Evolutionary conservation across 2,888 invertebrate species (phyloP), one percentile per base, ranked within the genome.

Genomic region (Quadroppia sp.): DNA sequence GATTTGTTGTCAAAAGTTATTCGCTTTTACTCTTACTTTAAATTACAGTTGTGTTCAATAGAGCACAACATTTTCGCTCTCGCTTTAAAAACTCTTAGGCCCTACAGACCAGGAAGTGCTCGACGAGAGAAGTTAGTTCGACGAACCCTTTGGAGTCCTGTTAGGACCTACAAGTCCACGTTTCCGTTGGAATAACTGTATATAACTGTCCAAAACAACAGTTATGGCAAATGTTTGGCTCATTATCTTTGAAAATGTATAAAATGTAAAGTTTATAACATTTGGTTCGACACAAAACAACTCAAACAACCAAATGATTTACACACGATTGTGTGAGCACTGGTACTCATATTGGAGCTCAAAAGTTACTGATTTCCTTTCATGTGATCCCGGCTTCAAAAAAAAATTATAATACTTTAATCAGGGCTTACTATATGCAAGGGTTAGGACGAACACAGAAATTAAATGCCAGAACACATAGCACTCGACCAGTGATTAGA

Each of bases 61-160:
- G 23, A 25, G 56, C 20, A 56, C 25, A 53, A 7, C 20, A 53
- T 53, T 53, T 53, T n/a, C n/a, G n/a, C n/a, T n/a, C 17, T 53
- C 23, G 53, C 17, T 7, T 53, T 53, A 23, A 53, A 53, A 53
- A 53, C 25, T 53, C 23, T 53, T n/a, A 9, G 23, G n/a, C n/a
- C n/a, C n/a, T n/a, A n/a, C n/a, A n/a, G n/a, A n/a, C n/a, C n/a
- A 53, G 6, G 4, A 4, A 48, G 48, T 7, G 20, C 25, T 17
- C 61, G 32, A 28, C 61, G 32, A 32, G 30, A n/a, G 32, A 61
- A 61, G 25, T 61, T n/a, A 11, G 61, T 61, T 61, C 32, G 32
- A 30, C 61, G 61, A 61, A 61, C 61, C 61, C 61, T 61, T 61
- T 61, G 30, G 32, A n/a, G 15, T 61, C 17, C 40, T 9, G 40